A percentile compares a stretch with the other conserved stretches of the same genome.
These are phyloP conservation scores for Paramuricea clavata DNA, from an alignment of 92 coral and sea anemone species.

Conservation along the genomic window DNA sequence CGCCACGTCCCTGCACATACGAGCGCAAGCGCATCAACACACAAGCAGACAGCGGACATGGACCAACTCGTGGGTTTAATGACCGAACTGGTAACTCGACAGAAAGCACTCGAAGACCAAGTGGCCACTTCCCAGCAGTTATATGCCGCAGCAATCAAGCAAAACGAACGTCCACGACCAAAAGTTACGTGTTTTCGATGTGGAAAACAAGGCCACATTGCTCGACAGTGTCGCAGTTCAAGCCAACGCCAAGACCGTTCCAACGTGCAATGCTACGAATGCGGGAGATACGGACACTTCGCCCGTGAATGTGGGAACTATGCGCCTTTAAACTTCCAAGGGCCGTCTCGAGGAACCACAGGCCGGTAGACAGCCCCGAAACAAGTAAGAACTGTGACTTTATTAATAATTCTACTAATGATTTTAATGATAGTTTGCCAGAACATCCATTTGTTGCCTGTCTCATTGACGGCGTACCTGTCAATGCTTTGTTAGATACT, in stretches of 20 bases:
- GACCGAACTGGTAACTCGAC: not conserved
- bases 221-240: not conserved
- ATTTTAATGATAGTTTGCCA: not conserved
- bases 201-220: not conserved
- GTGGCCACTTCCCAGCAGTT: not conserved
- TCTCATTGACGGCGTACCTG: constrained; percentile 51
- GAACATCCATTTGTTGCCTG: constrained; percentile 44
- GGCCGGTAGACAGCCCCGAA: constrained; percentile 35
- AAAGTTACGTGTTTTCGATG: not conserved
- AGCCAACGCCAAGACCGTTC: constrained; percentile 22
- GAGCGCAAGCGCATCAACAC: too few species aligned
- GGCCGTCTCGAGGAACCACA: constrained; percentile 27
- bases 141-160: not conserved
- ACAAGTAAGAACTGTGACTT: not conserved
- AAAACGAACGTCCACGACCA: not conserved
- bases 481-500: constrained; percentile 56
- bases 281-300: not conserved
- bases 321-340: constrained; percentile 28
- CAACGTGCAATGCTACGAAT: not conserved
- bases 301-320: not conserved
- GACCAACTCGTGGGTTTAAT: too few species aligned
- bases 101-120: not conserved
- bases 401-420: not conserved
- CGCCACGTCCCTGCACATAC: too few species aligned
- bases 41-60: too few species aligned